Percentiles rank a stretch among this genome's conserved stretches.
These are phyloP conservation scores for Phymorhynchus buccinoides DNA, from an alignment of 1,140 invertebrate genomes.

Conservation along the genomic window DNA sequence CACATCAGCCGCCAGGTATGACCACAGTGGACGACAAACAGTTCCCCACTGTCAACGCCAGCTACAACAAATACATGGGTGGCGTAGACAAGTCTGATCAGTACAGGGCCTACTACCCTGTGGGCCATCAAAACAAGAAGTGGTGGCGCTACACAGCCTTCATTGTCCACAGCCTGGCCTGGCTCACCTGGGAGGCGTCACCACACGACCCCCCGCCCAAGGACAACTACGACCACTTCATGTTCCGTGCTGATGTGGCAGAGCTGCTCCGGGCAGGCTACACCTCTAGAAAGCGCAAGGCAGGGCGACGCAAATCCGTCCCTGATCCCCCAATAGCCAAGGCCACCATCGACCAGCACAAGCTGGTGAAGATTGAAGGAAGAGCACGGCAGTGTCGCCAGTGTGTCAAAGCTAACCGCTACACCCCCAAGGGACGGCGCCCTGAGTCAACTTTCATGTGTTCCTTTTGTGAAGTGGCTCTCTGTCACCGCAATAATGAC, in stretches of 20 bases:
- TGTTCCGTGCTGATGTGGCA: too few relatives aligned
- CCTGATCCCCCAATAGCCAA: not conserved
- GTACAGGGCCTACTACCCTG: not conserved
- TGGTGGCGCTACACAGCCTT: not conserved
- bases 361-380: not conserved
- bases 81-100: slow-evolving; percentile 24
- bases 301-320: not conserved
- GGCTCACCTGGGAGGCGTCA: too few relatives aligned
- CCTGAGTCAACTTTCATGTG: too few relatives aligned
- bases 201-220: too few relatives aligned
- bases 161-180: too few relatives aligned
- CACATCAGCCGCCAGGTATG: slow-evolving; percentile 3
- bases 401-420: not conserved
- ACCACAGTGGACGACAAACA: not conserved
- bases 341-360: not conserved
- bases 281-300: not conserved
- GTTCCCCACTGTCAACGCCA: not conserved
- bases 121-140: slow-evolving; percentile 12
- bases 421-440: too few relatives aligned
- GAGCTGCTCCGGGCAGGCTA: not conserved
- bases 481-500: too few relatives aligned
- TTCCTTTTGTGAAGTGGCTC: too few relatives aligned
- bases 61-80: slow-evolving; percentile 15
- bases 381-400: not conserved
- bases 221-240: too few relatives aligned